A percentile compares a stretch with the other conserved stretches of the same genome.
phyloP scores from a whole-genome alignment of 2,888 invertebrate genomes.

The Ochropacha duplaris region DNA sequence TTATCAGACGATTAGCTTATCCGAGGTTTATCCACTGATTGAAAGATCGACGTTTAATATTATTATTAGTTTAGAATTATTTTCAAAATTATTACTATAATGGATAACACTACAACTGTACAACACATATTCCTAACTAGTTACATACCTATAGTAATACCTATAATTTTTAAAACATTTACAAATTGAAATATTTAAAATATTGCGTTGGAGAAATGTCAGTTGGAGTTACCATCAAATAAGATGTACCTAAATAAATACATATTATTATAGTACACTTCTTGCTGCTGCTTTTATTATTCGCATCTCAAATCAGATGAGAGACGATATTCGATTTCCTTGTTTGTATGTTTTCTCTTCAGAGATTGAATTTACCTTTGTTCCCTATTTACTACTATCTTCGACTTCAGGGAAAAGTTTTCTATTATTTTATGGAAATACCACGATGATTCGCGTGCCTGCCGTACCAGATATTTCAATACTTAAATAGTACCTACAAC shows the following conservation, averaged over 20 bases:
- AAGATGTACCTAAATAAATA: background rate
- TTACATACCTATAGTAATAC: too few species aligned
- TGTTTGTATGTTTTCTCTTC: slow-evolving; percentile 48
- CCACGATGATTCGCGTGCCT: slow-evolving; percentile 12
- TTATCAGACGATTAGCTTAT: too few species aligned
- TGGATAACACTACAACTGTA: too few species aligned
- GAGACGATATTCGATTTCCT: slow-evolving; percentile 50
- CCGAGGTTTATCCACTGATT: too few species aligned
- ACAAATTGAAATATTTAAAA: too few species aligned
- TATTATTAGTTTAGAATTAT: too few species aligned
- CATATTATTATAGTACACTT: too few species aligned
- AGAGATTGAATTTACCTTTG: slow-evolving; percentile 50
- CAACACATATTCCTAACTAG: too few species aligned
- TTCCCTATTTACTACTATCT: slow-evolving; percentile 39
- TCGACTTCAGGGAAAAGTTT: slow-evolving; percentile 35
- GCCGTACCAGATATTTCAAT: background rate
- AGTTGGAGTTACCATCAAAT: background rate
- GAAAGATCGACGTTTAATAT: too few species aligned
- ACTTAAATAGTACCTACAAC: background rate
- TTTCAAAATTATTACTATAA: too few species aligned
- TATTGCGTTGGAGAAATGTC: background rate
- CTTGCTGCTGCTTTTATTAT: slow-evolving; percentile 32
- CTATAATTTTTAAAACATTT: too few species aligned
- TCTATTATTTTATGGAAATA: slow-evolving; percentile 33
- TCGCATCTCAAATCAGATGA: slow-evolving; percentile 48